Base-by-base conservation (phyloP, 2,113 vertebrate species). In the Silurus meridionalis region DNA sequence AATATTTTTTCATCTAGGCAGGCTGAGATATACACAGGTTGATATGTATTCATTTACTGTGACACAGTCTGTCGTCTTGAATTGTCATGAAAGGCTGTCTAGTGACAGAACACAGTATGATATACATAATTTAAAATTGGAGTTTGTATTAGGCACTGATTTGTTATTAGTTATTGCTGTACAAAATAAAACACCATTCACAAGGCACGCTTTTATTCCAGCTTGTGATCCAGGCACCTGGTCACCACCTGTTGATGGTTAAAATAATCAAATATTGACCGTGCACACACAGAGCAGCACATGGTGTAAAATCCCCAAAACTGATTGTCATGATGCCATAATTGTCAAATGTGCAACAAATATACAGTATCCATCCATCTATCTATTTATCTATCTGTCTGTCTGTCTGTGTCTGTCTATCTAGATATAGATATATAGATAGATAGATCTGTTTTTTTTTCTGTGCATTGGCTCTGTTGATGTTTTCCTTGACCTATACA, bases 401-500 rank as follows among this genome's bases (percentile, higher is more conserved):
- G 37, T 37, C 37, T 37, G 37, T 37, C 37, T 37, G 37, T 37
- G 37, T 37, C 37, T 37, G 37, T 37, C 37, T 37, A 37, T 37
- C 37, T 13, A 57, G 8, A 57, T 57, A 57, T 57, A 57, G 8
- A 57, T 6, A 57, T 57, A 37, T 66, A n/a, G 8, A 25, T 66
- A 66, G n/a, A 28, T 67, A 67, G 53, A 53, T 79, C 4, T 87
- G 89, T 64, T 66, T 23, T 46, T 53, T 37, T 66, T 37, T 85
- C 60, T 82, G 84, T 80, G 25, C 53, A 21, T 66, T 48, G 53
- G 58, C 84, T 87, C n/a, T 78, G 74, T 57, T 2, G 21, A 71
- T 82, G 11, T 78, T 69, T 89, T 96, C 96, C 94, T 97, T 97
- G 95, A 97, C 96, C 85, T 74, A 83, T 85, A 15, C 94, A 99